Evolutionary conservation across 2,113 vertebrate genomes (phyloP).

Genomic region (Ivindomyrus marchei): DNA sequence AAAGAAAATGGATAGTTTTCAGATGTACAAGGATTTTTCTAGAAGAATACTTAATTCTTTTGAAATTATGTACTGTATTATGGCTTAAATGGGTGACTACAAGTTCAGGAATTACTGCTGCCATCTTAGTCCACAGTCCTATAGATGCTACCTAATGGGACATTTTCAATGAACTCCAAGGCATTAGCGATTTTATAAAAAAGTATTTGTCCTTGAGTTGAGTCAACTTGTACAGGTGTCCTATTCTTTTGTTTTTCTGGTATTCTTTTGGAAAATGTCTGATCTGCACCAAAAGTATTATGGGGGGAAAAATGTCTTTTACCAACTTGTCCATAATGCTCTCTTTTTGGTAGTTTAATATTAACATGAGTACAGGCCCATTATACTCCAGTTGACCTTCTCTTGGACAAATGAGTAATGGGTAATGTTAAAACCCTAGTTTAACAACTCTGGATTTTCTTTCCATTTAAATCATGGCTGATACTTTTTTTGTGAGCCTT

Average conservation of each 20-base stretch:
- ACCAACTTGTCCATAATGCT: neutral
- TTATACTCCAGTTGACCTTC: neutral
- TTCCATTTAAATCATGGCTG: neutral
- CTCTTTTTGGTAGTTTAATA: neutral
- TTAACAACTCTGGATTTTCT: neutral
- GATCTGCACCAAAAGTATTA: neutral
- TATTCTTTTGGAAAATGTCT: neutral
- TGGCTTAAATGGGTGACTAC: neutral
- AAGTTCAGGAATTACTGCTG: neutral
- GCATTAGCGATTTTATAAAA: neutral
- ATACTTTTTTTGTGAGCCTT: neutral
- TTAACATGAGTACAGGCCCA: neutral
- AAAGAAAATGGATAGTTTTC: neutral
- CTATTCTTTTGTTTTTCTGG: neutral
- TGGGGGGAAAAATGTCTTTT: neutral
- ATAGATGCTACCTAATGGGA: neutral
- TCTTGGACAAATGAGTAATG: neutral
- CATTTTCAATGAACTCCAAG: neutral
- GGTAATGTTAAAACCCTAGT: neutral
- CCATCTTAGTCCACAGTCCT: neutral
- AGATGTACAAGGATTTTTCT: neutral
- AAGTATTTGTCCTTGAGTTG: neutral
- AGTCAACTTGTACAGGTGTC: neutral
- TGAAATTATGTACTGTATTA: neutral
- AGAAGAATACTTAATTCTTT: neutral